Conservation (phyloP, 1,140 invertebrate species). For the Macrostomum lignano region DNA sequence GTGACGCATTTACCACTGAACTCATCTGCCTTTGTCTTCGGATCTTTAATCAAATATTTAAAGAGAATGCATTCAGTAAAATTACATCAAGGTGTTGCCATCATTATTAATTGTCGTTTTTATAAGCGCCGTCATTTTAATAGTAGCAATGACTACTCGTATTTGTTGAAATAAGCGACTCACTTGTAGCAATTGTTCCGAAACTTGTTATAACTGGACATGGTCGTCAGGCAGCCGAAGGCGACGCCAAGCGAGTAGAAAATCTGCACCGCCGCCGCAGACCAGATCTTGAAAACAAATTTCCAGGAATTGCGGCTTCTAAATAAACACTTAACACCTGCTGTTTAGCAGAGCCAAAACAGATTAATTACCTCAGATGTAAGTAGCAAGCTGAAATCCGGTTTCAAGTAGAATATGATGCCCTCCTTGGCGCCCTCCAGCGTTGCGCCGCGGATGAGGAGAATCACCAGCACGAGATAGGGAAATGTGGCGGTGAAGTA, state of each 20-base stretch:
- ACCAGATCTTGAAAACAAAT: slow-evolving; percentile 50
- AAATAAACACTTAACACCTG: no score
- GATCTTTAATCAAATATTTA: no score
- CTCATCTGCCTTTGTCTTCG: no score
- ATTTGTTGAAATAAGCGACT: no score
- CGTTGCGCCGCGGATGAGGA: slow-evolving; percentile 43
- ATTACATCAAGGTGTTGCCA: no score
- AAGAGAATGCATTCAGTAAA: no score
- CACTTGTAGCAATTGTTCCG: slow-evolving; percentile 52
- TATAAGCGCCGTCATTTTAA: no score
- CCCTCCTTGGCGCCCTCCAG: slow-evolving; percentile 30
- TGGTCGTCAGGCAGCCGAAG: slow-evolving; percentile 74
- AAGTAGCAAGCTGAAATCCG: slow-evolving; percentile 8
- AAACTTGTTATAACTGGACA: slow-evolving; percentile 85
- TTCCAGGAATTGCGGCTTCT: no score
- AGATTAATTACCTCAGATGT: neutral
- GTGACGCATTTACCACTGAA: no score
- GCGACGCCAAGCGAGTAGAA: slow-evolving; percentile 89
- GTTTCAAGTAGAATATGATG: slow-evolving; percentile 10
- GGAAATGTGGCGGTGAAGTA: slow-evolving; percentile 10
- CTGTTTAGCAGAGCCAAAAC: no score
- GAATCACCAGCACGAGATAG: slow-evolving; percentile 9
- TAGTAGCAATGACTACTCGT: no score
- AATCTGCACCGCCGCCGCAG: slow-evolving; percentile 81
- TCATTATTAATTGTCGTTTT: no score